Conservation (phyloP, 2,888 invertebrate species). For the Salticus scenicus region DNA sequence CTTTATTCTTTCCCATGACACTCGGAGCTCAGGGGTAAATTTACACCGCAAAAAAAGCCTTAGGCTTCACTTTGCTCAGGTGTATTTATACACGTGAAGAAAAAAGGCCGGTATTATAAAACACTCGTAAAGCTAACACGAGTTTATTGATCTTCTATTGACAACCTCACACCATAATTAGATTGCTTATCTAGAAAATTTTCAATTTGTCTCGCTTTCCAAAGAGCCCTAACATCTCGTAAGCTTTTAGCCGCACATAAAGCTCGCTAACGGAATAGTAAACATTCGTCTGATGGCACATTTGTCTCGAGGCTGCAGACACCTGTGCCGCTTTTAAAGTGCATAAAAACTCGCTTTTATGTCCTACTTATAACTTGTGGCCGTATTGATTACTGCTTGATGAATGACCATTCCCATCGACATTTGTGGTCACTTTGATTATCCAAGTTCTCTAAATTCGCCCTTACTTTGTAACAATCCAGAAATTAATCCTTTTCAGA, state of each 20-base stretch:
- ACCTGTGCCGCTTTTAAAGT: conserved; percentile 55
- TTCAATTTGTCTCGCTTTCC: conserved; percentile 2
- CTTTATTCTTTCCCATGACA: neutral
- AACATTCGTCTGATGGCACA: conserved; percentile 51
- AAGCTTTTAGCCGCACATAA: neutral
- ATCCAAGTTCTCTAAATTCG: no score
- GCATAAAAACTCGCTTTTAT: conserved; percentile 42
- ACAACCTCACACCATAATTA: conserved; percentile 6
- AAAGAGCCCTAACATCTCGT: neutral
- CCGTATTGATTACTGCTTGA: neutral
- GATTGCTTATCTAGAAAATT: neutral
- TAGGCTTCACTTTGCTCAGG: neutral
- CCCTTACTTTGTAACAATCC: no score
- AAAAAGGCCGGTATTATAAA: neutral
- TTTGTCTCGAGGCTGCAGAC: conserved; percentile 45
- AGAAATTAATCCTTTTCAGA: no score
- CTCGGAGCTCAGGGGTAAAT: neutral
- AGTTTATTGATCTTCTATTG: neutral
- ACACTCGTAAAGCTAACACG: neutral
- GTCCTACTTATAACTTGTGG: neutral
- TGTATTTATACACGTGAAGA: neutral
- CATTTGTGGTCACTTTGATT: neutral
- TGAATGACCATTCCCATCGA: neutral
- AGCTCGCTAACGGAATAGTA: conserved; percentile 10
- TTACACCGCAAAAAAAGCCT: neutral